Evolutionary conservation across 2,888 invertebrate genomes (phyloP), one percentile per base, ranked within the genome.

Genomic region (Diarsia brunnea): DNA sequence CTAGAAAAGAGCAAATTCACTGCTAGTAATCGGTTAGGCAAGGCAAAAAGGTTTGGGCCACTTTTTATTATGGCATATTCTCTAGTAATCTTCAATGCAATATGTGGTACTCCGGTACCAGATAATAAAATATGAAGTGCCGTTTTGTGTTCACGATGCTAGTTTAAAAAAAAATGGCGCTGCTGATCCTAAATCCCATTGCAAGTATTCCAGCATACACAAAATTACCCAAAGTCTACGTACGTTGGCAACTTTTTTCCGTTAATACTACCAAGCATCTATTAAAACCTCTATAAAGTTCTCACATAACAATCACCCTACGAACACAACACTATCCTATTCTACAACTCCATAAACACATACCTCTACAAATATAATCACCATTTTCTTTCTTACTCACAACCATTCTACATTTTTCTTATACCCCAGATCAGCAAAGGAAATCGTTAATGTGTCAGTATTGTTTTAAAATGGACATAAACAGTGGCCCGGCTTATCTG

Each of bases 381-480:
- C 14, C 38, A 75, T 67, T 61, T 60, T 78, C 27, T 47, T 67
- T 63, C 61, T 14, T 51, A 55, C 61, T 53, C 11, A 66, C n/a
- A 38, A 73, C 58, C 81, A 63, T 58, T 67, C 53, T 49, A 21
- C n/a, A 64, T 72, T 43, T 74, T 82, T 79, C 72, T 81, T 78
- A 47, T 45, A 64, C 64, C 55, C 38, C 60, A 67, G 72, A 84
- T 76, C 66, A 70, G 61, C 31, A 76, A 70, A 84, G 82, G 73
- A 83, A 82, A 81, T 81, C 82, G 61, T 73, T 70, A 81, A 69
- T 70, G 76, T 68, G 81, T 69, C 73, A 71, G 82, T 84, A 70
- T 84, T 84, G 69, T 77, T 74, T 83, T 73, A 84, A 82, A 76
- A 84, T 63, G 82, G 53, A 77, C 53, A 64, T 81, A 77, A 77